A percentile compares a stretch with the other conserved stretches of the same genome.
phyloP scores from a whole-genome alignment of 2,888 invertebrate species.

The Pandemis heparana region DNA sequence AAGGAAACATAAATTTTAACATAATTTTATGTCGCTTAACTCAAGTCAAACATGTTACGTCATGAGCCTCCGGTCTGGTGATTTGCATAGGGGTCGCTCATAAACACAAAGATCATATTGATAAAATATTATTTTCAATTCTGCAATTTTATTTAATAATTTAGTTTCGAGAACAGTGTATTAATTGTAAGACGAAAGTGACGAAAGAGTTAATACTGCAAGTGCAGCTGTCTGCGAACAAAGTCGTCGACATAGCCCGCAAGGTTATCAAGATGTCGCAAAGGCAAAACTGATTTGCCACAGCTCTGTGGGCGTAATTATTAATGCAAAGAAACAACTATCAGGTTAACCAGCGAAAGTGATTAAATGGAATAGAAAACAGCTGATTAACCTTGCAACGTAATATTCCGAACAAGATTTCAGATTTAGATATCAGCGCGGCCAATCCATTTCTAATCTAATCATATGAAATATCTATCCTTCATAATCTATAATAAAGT shows the following conservation, averaged over 20 bases:
- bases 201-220: not conserved
- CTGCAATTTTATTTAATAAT: not conserved
- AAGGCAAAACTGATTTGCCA: slow-evolving; percentile 3
- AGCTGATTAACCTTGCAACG: not conserved
- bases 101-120: slow-evolving; percentile 5
- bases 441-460: not conserved
- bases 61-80: slow-evolving; percentile 21
- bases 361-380: slow-evolving; percentile 6
- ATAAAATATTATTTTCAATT: slow-evolving; percentile 4
- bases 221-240: slow-evolving; percentile 2
- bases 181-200: not conserved
- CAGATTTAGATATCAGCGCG: slow-evolving; percentile 2
- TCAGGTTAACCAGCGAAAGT: slow-evolving; percentile 4
- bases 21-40: slow-evolving; percentile 28
- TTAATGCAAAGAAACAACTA: slow-evolving; percentile 12
- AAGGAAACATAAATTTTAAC: slow-evolving; percentile 35
- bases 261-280: slow-evolving; percentile 23
- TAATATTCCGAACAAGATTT: slow-evolving; percentile 1
- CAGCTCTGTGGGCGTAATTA: not conserved
- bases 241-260: not conserved
- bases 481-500: not conserved
- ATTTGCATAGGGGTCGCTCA: slow-evolving; percentile 30
- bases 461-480: not conserved
- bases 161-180: not conserved
- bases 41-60: slow-evolving; percentile 34